Evolutionary conservation across 1,140 invertebrate genomes (phyloP).

Genomic region (Coenobita brevimanus): DNA sequence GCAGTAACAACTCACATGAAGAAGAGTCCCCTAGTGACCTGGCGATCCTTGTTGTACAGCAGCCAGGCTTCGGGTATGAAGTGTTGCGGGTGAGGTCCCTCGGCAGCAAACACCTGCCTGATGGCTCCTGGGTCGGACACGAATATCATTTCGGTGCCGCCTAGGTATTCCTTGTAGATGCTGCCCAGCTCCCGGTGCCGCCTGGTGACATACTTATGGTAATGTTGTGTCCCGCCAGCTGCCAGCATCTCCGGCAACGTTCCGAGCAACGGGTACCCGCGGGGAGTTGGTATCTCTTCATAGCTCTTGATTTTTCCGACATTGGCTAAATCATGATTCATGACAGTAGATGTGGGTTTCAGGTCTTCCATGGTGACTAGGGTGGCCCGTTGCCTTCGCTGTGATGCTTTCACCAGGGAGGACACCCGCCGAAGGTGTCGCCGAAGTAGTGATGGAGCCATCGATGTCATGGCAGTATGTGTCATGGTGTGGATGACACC

Average conservation of each 20-base stretch:
- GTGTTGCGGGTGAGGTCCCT: conserved; percentile 86
- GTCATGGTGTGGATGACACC: too few relatives aligned
- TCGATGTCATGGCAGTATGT: not conserved
- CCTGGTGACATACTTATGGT: conserved; percentile 28
- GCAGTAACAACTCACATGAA: conserved; percentile 86
- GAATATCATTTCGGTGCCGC: conserved; percentile 81
- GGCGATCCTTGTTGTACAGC: conserved; percentile 83
- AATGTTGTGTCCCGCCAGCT: conserved; percentile 31
- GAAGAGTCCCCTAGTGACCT: conserved; percentile 84
- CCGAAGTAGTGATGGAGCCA: not conserved
- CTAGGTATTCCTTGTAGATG: conserved; percentile 83
- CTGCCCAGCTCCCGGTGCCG: conserved; percentile 83
- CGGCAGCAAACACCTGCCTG: conserved; percentile 81
- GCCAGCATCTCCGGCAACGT: conserved; percentile 32
- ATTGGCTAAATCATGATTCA: not conserved
- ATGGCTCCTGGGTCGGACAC: conserved; percentile 82
- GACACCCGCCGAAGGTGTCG: conserved; percentile 18
- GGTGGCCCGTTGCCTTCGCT: not conserved
- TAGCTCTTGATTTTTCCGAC: conserved; percentile 15
- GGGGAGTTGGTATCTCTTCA: conserved; percentile 22
- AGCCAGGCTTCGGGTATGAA: conserved; percentile 88
- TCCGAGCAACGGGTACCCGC: conserved; percentile 25
- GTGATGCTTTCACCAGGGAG: not conserved
- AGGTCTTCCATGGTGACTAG: conserved; percentile 14
- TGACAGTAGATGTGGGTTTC: not conserved